Base-by-base conservation (phyloP, 1,140 invertebrate genomes). In the Sipha flava region DNA sequence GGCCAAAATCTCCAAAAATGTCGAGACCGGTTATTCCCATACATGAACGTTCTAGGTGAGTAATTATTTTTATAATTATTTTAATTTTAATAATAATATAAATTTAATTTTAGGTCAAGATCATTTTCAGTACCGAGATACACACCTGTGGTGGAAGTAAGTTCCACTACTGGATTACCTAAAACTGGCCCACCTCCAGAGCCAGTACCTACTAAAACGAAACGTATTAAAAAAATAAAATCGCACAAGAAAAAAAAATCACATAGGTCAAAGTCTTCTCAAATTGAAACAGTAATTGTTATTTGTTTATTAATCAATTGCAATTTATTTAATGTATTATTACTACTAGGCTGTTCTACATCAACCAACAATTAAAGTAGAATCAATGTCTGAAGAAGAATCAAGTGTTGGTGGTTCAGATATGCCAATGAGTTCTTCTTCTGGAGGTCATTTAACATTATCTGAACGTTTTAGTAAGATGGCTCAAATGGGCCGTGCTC, bases 401-500 rank as follows among this genome's bases (percentile, higher is more conserved):
- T 57, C 54, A 47, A 80, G 68, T 84, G 34, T 77, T 77, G 73
- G 73, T 29, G 73, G 73, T 57, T 77, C 73, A 26, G 73, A 77
- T 57, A 77, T 77, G 73, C 73, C 73, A 26, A 77, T 77, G 73
- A 85, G 80, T 79, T 85, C 84, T 43, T 84, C 83, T 14, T 83
- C 83, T 18, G 86, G 85, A 3, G 82, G 85, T 14, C 87, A 90
- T 47, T 84, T 93, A 81, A 92, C 91, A 12, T 86, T 94, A 21
- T 93, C 91, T 2, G 92, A 94, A 85, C 88, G 94, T 34, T 95
- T 95, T 86, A 93, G 93, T 81, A 94, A 94, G 87, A 94, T 95
- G 90, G 93, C 93, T 52, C 3, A 93, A 94, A 86, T 86, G 93
- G 80, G 92, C 93, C 73, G 89, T 92, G 83, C 91, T 21, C 77